These are phyloP conservation scores for Grantiella picta DNA, from an alignment of 2,113 vertebrate species.

Conservation along the genomic window DNA sequence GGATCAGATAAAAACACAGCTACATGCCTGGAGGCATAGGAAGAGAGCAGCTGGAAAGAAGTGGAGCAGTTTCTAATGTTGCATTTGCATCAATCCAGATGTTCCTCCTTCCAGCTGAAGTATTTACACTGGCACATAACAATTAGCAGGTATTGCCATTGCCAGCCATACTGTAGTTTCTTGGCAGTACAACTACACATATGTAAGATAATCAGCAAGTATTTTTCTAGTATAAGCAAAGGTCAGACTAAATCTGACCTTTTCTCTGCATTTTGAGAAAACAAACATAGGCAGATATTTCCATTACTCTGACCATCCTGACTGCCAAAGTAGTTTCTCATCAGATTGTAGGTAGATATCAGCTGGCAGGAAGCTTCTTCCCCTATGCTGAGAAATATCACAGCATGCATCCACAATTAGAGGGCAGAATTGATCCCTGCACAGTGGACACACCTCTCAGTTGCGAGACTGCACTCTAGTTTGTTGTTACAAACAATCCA, in stretches of 20 bases:
- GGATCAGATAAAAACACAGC: not conserved
- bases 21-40: not conserved
- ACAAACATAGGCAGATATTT: not conserved
- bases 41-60: not conserved
- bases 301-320: not conserved
- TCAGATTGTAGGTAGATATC: not conserved
- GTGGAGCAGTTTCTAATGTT: not conserved
- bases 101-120: not conserved
- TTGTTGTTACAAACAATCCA: not conserved
- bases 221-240: not conserved
- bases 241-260: not conserved
- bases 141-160: not conserved
- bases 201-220: fast-evolving
- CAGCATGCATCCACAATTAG: not conserved
- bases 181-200: not conserved
- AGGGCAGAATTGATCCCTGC: not conserved
- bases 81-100: not conserved
- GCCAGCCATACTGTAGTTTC: not conserved
- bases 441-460: not conserved
- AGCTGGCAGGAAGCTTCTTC: not conserved
- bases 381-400: not conserved
- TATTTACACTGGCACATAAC: not conserved
- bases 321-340: not conserved
- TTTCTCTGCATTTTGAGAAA: not conserved
- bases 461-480: not conserved